Evolutionary conservation across 1,140 invertebrate genomes (phyloP).

Genomic region (Aphidius ervi): DNA sequence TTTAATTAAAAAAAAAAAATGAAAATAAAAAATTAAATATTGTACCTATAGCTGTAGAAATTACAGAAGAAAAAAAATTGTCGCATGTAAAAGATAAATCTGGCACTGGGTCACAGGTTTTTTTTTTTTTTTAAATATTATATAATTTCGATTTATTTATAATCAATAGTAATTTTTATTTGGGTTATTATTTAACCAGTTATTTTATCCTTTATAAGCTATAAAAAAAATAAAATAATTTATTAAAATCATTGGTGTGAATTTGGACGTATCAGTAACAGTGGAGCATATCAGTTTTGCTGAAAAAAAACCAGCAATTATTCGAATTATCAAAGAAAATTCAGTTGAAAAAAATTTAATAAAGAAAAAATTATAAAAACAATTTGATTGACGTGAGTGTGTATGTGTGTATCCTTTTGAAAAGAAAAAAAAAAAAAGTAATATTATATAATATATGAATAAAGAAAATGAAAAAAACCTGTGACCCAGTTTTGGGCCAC

Average conservation of each 20-base stretch:
- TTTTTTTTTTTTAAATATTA: not conserved
- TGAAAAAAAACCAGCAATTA: not conserved
- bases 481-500: conserved; percentile 22
- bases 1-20: conserved; percentile 22
- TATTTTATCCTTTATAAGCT: too few relatives aligned
- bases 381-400: not conserved
- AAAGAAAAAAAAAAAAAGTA: not conserved
- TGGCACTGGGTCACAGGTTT: conserved; percentile 18
- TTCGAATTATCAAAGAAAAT: too few relatives aligned
- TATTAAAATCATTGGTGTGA: not conserved
- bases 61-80: conserved; percentile 14
- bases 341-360: too few relatives aligned
- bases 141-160: conserved; percentile 8
- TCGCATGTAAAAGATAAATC: conserved; percentile 14
- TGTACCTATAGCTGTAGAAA: conserved; percentile 24
- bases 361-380: not conserved
- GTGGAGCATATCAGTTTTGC: conserved; percentile 25
- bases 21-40: conserved; percentile 14
- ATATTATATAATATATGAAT: too few relatives aligned
- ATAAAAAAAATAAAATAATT: not conserved
- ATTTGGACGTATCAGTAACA: conserved; percentile 23
- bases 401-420: conserved; percentile 8
- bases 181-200: not conserved
- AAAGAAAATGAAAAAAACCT: conserved; percentile 17
- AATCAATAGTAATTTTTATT: not conserved